phyloP scores from a whole-genome alignment of 2,113 vertebrate species.

The Verasper variegatus region DNA sequence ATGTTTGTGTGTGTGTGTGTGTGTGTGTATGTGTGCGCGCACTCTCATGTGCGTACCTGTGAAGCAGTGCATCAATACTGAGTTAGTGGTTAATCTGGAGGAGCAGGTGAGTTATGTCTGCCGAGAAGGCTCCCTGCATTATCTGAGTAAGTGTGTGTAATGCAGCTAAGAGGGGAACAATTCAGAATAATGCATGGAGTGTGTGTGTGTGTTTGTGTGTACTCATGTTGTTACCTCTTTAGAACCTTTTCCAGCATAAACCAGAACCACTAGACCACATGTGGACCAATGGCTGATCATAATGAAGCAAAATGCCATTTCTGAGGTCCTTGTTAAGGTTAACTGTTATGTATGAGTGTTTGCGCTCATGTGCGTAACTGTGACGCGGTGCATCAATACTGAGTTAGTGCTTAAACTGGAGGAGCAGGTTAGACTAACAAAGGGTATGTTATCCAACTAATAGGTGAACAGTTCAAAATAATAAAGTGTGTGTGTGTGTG shows the following conservation, averaged over 20 bases:
- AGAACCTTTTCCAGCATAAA: neutral
- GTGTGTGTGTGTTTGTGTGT: neutral
- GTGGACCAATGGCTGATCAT: too few relatives aligned
- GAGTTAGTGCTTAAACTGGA: too few relatives aligned
- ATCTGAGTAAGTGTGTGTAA: conserved; percentile 67
- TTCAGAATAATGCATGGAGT: conserved; percentile 51
- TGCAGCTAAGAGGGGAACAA: conserved; percentile 66
- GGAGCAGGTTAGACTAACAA: neutral
- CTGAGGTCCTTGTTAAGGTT: too few relatives aligned
- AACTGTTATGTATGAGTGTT: too few relatives aligned
- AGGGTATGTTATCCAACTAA: conserved; percentile 68
- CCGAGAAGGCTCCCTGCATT: conserved; percentile 50
- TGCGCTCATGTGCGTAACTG: too few relatives aligned
- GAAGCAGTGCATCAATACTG: conserved; percentile 74
- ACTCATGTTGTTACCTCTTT: neutral
- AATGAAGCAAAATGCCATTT: too few relatives aligned
- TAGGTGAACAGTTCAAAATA: conserved; percentile 64
- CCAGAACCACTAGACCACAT: too few relatives aligned
- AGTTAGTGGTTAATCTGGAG: conserved; percentile 75
- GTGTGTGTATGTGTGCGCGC: conserved; percentile 10
- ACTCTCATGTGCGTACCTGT: conserved; percentile 39
- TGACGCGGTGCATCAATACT: too few relatives aligned
- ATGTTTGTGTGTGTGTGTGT: conserved; percentile 59
- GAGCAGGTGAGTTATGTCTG: conserved; percentile 77
- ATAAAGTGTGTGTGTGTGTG: conserved; percentile 20